Evolutionary conservation across 2,888 invertebrate genomes (phyloP).

Genomic region (Apamea anceps): DNA sequence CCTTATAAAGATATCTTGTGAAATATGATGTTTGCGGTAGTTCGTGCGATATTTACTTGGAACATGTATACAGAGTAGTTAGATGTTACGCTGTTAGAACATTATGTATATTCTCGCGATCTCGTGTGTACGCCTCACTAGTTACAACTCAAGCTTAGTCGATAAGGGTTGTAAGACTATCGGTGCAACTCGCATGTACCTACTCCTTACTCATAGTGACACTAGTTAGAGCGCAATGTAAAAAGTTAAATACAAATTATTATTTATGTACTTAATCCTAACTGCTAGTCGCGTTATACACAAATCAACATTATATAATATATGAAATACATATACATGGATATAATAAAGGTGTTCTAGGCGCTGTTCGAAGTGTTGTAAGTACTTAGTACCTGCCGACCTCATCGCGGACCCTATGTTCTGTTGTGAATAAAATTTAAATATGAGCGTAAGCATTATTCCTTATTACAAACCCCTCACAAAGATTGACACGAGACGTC

Average conservation of each 20-base stretch:
- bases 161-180: not conserved
- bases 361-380: slow-evolving; percentile 57
- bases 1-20: slow-evolving; percentile 33
- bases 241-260: slow-evolving; percentile 51
- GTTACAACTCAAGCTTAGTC: slow-evolving; percentile 14
- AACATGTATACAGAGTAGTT: slow-evolving; percentile 58
- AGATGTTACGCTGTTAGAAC: slow-evolving; percentile 63
- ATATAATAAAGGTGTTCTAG: slow-evolving; percentile 51
- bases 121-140: slow-evolving; percentile 40
- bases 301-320: slow-evolving; percentile 57
- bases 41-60: slow-evolving; percentile 40
- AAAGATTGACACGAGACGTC: not conserved
- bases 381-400: slow-evolving; percentile 69
- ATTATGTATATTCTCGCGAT: slow-evolving; percentile 40
- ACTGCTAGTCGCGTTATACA: slow-evolving; percentile 54
- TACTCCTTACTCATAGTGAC: slow-evolving; percentile 8
- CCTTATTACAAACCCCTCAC: slow-evolving; percentile 41
- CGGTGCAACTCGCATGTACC: slow-evolving; percentile 9
- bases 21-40: slow-evolving; percentile 41
- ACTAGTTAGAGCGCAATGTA: slow-evolving; percentile 50
- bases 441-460: slow-evolving; percentile 71
- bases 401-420: slow-evolving; percentile 77
- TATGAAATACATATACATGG: slow-evolving; percentile 47
- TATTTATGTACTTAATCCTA: slow-evolving; percentile 57
- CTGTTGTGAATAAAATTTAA: slow-evolving; percentile 85